Base-by-base conservation (phyloP, 1,140 invertebrate species). In the Zaprionus davidi region DNA sequence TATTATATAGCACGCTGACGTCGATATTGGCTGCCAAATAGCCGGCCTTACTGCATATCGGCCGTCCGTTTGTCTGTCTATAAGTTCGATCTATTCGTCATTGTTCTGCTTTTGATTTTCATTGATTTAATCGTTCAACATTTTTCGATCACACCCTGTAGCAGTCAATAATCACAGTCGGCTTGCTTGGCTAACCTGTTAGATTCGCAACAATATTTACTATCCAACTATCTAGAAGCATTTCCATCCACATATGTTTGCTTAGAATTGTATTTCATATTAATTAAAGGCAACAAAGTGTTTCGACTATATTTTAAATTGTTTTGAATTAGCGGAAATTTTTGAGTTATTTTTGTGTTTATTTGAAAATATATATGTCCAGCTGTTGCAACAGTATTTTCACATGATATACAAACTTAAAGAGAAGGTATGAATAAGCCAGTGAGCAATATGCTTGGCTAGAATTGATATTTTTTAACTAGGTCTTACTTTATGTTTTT, bases 51-150 rank as follows among this genome's bases (percentile, higher is more conserved):
- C 13, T 31, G 57, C 62, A 62, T 24, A 31, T 60, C 38, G 31
- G 3, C 41, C 22, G 20, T 36, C 55, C 12, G 46, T 49, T 46
- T 3, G 12, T 59, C 31, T 26, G 17, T 55, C 56, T 79, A 76
- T 76, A 72, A 64, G 57, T 82, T 59, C 76, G 74, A 86, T 76
- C 56, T 87, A 85, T 86, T 85, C 82, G 82, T 85, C 82, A 85
- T 86, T 85, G 82, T 81, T 85, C 56, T 72, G 63, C 62, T 76
- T 67, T 67, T 46, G 41, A 67, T 57, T 51, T 49, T 49, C 44
- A 44, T 63, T 36, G 41, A 60, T 24, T 34, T 69, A 15, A 11
- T 51, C 28, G 20, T 20, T 11, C 20, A 68, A 59, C 24, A 28
- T n/a, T 36, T 51, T 51, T 34, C 28, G 28, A 31, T 7, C 31